Conservation (phyloP, 2,888 invertebrate genomes). For the Myathropa florea region DNA sequence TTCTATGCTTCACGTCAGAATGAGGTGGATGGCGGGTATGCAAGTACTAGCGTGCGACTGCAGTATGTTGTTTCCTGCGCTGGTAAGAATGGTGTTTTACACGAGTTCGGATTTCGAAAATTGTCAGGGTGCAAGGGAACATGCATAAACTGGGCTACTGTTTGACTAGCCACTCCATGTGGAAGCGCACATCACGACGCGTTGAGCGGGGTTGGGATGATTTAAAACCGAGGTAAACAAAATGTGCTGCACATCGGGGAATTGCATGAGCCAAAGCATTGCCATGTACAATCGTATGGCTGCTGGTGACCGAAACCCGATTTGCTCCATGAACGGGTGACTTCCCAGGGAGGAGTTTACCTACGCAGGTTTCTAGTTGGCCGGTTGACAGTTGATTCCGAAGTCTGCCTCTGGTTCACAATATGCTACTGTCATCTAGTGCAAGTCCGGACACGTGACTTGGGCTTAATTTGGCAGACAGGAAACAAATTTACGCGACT, state of each 20-base stretch:
- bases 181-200: conserved; percentile 53
- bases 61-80: conserved; percentile 46
- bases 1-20: conserved; percentile 53
- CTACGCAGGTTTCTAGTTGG: background rate
- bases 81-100: conserved; percentile 70
- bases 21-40: conserved; percentile 49
- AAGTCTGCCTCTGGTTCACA: background rate
- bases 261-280: conserved; percentile 8
- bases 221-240: conserved; percentile 45
- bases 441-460: conserved; percentile 28
- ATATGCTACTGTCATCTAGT: conserved; percentile 24
- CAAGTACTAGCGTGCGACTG: conserved; percentile 63
- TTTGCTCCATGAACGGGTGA: background rate
- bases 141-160: conserved; percentile 71
- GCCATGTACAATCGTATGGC: background rate
- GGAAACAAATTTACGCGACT: conserved; percentile 62
- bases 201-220: conserved; percentile 57
- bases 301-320: background rate
- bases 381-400: conserved; percentile 13
- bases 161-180: conserved; percentile 67
- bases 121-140: conserved; percentile 68
- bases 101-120: conserved; percentile 69
- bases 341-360: background rate
- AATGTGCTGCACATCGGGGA: conserved; percentile 49
- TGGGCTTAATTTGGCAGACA: conserved; percentile 57